Percentiles rank a stretch among this genome's conserved stretches.
Evolutionary conservation across 2,113 vertebrate species (phyloP).

Genomic region (Fregata magnificens): DNA sequence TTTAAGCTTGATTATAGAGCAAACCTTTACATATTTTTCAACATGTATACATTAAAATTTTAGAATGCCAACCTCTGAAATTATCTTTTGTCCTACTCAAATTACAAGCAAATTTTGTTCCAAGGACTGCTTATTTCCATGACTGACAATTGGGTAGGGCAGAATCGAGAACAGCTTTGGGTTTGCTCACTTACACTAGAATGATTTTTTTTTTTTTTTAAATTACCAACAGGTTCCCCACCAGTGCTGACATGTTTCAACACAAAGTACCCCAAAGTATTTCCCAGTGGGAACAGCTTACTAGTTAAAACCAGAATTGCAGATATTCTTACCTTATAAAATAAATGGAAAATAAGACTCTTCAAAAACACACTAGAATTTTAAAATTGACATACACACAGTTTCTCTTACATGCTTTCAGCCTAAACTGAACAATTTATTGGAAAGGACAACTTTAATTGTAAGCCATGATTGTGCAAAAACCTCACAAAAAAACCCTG

Average conservation of each 20-base stretch:
- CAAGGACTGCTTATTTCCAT: background rate
- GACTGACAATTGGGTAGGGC: background rate
- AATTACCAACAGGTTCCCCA: background rate
- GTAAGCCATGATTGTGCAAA: background rate
- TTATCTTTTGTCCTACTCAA: background rate
- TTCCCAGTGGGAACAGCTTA: background rate
- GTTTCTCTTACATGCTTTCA: background rate
- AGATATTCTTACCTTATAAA: background rate
- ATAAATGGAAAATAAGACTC: background rate
- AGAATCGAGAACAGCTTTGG: background rate
- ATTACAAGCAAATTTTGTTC: background rate
- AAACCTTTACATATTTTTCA: background rate
- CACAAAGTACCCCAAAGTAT: background rate
- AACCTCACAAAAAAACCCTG: background rate
- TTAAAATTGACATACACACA: background rate
- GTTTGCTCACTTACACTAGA: background rate
- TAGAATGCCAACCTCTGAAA: background rate
- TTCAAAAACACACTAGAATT: background rate
- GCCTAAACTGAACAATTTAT: background rate
- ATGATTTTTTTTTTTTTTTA: background rate
- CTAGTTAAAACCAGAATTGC: background rate
- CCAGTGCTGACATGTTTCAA: background rate
- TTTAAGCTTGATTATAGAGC: background rate
- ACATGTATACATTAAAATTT: background rate
- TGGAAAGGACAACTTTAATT: background rate